Evolutionary conservation across 2,888 invertebrate genomes (phyloP), one percentile per base, ranked within the genome.

Genomic region (Leptogaster cylindrica): DNA sequence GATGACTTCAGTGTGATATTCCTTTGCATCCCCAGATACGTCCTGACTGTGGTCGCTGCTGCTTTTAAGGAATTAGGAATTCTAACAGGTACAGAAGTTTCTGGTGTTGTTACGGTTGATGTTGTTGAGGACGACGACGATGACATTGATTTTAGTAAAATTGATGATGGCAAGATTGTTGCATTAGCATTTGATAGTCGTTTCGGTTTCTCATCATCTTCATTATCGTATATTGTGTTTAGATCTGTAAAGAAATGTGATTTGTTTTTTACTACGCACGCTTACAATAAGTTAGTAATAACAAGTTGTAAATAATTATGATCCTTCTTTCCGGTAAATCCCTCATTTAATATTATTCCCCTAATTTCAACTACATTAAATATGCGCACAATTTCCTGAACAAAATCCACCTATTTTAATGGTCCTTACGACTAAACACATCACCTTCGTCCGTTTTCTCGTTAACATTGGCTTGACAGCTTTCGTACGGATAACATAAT

Each of bases 21-120:
- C 16, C 61, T 68, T 66, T 69, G 68, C 67, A 67, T 67, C 28
- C 68, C 68, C 52, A 70, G 64, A 51, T 70, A 70, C 8, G 67
- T 70, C 58, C 68, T 48, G 8, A 68, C 58, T 41, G 68, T 68
- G 46, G 70, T 69, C 7, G 64, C 31, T 65, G 68, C 28, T 36
- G 65, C 28, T 23, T 61, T 44, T 65, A 66, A 66, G 66, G 66
- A 55, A 55, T 66, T 52, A 41, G 50, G 39, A 27, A 65, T 23
- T 41, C 33, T 44, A 23, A 27, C 58, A 66, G 66, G 66, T 66
- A 50, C 61, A 46, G 46, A 16, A 33, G 61, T 25, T 20, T 39
- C 63, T 46, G 68, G 51, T 61, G 70, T 69, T n/a, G 64, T 18
- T 51, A 65, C 16, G 44, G 48, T 31, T 25, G 51, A 44, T 65